Base-by-base conservation (phyloP, 2,113 vertebrate species). In the Pachypanchax playfairii region DNA sequence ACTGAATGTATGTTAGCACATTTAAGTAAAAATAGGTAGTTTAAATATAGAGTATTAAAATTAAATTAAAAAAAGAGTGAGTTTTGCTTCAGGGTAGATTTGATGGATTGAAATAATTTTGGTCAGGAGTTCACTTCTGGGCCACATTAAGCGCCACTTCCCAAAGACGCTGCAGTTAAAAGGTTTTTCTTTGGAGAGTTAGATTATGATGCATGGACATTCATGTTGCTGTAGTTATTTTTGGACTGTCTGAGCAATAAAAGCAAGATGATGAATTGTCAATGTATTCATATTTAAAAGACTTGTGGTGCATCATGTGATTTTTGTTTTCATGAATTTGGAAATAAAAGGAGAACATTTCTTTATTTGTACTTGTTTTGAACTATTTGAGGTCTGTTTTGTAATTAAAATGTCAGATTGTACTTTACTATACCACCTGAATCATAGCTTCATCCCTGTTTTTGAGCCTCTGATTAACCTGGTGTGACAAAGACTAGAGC, bases 81-180 rank as follows among this genome's bases (percentile, higher is more conserved):
- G 18, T 55, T 26, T 44, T 33, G 6, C 36, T 62, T 12, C 31
- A 24, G 17, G 20, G 21, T 22, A 26, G 43, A 42, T 35, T 29
- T 70, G 41, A 55, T 42, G 29, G 58, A 69, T 60, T 22, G 55
- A 52, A 56, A n/a, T 48, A 53, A 41, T 70, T 53, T 70, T 61
- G 56, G 28, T 39, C 1, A 53, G 33, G 43, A 15, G 28, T 63
- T 56, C 52, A 49, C 26, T 49, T 25, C 33, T 54, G 50, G 43
- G 43, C 56, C 38, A 26, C 20, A 33, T 54, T 65, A 24, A 38
- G 29, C 31, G 2, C 38, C 13, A 12, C 18, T 48, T 71, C 22
- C 20, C 9, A 50, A 26, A 49, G 17, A 48, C 12, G 35, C 67
- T 42, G 58, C 68, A 28, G 51, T 63, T 28, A 71, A 48, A 71